Base-by-base conservation (phyloP, 2,113 vertebrate genomes). In the Melierax canorus region DNA sequence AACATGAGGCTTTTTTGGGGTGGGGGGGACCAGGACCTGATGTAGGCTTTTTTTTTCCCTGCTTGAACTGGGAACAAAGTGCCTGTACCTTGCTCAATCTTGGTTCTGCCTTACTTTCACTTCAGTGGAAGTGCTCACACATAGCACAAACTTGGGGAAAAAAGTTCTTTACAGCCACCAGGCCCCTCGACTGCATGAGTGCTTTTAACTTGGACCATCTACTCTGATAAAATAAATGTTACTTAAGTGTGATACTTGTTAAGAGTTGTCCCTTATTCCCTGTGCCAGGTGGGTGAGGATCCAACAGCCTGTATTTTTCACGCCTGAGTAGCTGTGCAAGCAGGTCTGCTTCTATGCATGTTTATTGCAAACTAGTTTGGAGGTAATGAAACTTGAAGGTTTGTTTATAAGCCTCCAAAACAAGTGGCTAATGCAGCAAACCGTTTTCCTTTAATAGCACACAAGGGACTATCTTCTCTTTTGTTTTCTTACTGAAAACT, bases 81-180 rank as follows among this genome's bases (percentile, higher is more conserved):
- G 96, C 96, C 96, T 97, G 96, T 97, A 97, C 91, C 92, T 95
- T 95, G 91, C 73, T 92, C 41, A 91, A 86, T 95, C 94, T 94
- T 94, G 95, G 95, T 96, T 97, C 97, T 97, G 97, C 97, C 95
- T 97, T 97, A 97, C 91, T 90, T 96, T 94, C 95, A 96, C 97
- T 95, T 93, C 91, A 87, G 94, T 82, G 45, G 88, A 96, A 95
- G 95, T 94, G 94, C 86, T 96, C 77, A 87, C 69, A 92, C 39
- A 87, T 53, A 95, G 95, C 94, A 97, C 95, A 96, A 94, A 92
- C 80, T 30, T 30, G 90, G 94, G 86, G 86, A 95, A n/a, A 36
- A 89, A 36, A 89, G 83, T 59, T 84, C 58, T 81, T 89, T 30
- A 76, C 39, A 87, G 92, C 74, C 26, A 0, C 89, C 89, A 92